phyloP scores from a whole-genome alignment of 2,113 vertebrate genomes.

The Phyllostomus discolor region DNA sequence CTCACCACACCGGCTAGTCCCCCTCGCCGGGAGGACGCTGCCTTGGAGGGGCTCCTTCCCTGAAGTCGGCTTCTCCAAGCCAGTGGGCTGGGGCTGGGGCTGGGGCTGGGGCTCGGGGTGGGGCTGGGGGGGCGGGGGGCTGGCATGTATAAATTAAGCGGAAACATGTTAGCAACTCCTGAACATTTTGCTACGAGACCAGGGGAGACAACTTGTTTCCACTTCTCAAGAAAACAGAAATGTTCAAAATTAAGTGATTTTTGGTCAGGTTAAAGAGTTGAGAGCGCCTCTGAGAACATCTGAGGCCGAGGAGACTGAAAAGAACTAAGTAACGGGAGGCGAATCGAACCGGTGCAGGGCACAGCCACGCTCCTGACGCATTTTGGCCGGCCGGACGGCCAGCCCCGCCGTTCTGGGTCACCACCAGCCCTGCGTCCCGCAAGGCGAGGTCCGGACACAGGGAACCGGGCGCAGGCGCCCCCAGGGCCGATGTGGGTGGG shows the following conservation, averaged over 20 bases:
- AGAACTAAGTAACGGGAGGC: background rate
- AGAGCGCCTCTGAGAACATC: background rate
- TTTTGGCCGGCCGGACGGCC: no score
- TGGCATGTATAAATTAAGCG: fast-evolving
- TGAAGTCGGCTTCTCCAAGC: background rate
- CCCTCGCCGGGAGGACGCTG: fast-evolving
- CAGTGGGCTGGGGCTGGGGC: no score
- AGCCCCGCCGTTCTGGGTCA: background rate
- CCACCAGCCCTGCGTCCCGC: background rate
- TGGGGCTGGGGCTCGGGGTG: no score
- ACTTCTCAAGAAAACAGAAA: background rate
- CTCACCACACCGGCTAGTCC: fast-evolving
- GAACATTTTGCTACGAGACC: background rate
- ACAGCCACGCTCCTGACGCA: background rate
- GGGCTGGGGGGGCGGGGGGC: no score
- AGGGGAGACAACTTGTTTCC: background rate
- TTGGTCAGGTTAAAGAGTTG: no score
- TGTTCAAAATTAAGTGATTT: background rate
- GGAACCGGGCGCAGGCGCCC: no score
- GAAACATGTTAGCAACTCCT: background rate
- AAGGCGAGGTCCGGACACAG: no score
- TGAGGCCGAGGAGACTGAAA: background rate
- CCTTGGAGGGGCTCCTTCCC: background rate
- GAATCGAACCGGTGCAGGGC: background rate
- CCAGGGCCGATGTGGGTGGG: no score